Percentiles rank a stretch among this genome's conserved stretches.
These are phyloP conservation scores for Petrolisthes manimaculis DNA, from an alignment of 2,888 invertebrate genomes.

Conservation along the genomic window DNA sequence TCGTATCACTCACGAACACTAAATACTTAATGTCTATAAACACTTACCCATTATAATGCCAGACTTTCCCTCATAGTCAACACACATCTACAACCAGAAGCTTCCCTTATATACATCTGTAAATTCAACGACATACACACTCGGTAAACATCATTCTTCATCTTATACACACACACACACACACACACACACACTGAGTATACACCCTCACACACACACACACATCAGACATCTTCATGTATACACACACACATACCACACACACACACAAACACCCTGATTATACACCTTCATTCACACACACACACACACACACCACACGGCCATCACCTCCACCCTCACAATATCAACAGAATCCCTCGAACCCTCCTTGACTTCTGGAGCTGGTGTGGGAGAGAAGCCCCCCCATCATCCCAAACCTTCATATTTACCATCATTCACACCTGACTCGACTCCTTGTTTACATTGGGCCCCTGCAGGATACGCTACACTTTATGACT, in stretches of 20 bases:
- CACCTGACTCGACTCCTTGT: background rate
- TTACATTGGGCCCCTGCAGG: background rate
- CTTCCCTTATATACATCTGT: background rate
- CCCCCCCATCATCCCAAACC: background rate
- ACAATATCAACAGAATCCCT: background rate
- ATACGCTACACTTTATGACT: background rate
- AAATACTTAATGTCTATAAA: background rate
- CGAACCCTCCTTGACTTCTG: background rate
- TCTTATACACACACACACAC: constrained; percentile 4
- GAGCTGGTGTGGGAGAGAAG: background rate
- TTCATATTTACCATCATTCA: constrained; percentile 9
- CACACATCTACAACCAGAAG: background rate
- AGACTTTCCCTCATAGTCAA: background rate
- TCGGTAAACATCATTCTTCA: background rate
- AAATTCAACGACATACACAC: background rate
- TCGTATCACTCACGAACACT: background rate
- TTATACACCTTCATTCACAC: background rate
- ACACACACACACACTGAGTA: background rate
- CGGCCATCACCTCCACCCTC: background rate
- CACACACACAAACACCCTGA: background rate
- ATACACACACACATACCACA: background rate
- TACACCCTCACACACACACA: background rate
- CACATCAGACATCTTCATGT: background rate
- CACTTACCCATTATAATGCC: background rate
- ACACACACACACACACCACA: background rate